These are phyloP conservation scores for Pseudocheirus occidentalis DNA, from an alignment of 2,797 vertebrate genomes.

Conservation along the genomic window DNA sequence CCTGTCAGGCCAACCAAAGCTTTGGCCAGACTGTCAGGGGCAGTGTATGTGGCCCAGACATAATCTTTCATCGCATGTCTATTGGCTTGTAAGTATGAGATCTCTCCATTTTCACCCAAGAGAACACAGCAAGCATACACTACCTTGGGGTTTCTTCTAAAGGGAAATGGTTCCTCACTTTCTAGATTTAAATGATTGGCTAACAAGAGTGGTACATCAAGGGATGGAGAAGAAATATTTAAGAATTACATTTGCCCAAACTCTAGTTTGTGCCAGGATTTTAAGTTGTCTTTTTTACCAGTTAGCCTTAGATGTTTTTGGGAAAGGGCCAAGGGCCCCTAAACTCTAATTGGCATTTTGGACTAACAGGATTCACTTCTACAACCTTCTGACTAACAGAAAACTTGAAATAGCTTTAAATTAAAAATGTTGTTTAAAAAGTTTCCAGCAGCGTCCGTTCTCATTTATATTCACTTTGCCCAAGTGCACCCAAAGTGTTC, in stretches of 20 bases:
- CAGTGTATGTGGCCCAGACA: slow-evolving; percentile 78
- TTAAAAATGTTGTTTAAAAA: slow-evolving; percentile 61
- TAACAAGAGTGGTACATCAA: background rate
- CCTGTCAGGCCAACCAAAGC: slow-evolving; percentile 75
- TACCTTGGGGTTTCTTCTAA: background rate
- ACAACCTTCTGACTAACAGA: slow-evolving; percentile 43
- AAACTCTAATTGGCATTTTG: slow-evolving; percentile 56
- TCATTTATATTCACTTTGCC: slow-evolving; percentile 37
- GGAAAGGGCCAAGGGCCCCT: background rate
- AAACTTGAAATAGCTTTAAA: slow-evolving; percentile 60
- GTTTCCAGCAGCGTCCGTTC: slow-evolving; percentile 46
- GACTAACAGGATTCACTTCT: slow-evolving; percentile 38
- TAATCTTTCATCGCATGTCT: slow-evolving; percentile 83
- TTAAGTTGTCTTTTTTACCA: background rate
- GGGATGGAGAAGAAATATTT: background rate
- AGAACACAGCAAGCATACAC: background rate
- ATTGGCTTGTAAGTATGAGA: slow-evolving; percentile 83
- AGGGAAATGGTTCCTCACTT: background rate
- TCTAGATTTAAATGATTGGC: slow-evolving; percentile 8
- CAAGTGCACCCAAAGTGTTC: slow-evolving; percentile 46
- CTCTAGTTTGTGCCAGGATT: background rate
- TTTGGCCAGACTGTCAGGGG: slow-evolving; percentile 74
- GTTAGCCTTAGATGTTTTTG: background rate
- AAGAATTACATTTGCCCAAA: slow-evolving; percentile 26
- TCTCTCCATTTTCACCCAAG: background rate